Evolutionary conservation across 2,888 invertebrate species (phyloP).

Genomic region (Orgyia antiqua): DNA sequence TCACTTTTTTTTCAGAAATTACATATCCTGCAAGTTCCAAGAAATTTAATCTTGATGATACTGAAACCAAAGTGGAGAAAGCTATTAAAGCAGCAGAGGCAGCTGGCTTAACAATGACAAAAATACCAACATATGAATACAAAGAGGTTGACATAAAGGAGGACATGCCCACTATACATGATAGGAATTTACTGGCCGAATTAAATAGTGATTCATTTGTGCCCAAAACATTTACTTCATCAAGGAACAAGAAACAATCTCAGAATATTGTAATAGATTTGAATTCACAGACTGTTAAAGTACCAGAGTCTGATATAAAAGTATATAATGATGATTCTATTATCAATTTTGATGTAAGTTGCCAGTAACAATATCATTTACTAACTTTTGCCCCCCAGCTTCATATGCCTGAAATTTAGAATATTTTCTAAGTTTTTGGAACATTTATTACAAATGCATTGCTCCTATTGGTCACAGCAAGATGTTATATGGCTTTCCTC

Average conservation of each 20-base stretch:
- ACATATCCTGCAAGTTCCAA: conserved; percentile 22
- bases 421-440: no score
- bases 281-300: conserved; percentile 82
- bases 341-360: conserved; percentile 82
- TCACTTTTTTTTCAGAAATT: conserved; percentile 34
- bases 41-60: conserved; percentile 55
- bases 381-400: no score
- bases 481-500: no score
- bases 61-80: conserved; percentile 63
- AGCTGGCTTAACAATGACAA: conserved; percentile 70
- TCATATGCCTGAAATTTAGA: no score
- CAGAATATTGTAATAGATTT: conserved; percentile 86
- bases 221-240: conserved; percentile 78
- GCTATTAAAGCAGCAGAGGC: conserved; percentile 72
- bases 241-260: conserved; percentile 78
- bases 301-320: conserved; percentile 77
- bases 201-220: conserved; percentile 84
- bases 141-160: conserved; percentile 67
- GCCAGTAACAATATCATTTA: no score
- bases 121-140: conserved; percentile 70
- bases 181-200: conserved; percentile 80
- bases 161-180: conserved; percentile 74
- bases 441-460: no score
- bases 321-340: conserved; percentile 76
- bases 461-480: no score